These are phyloP conservation scores for Empidonax alnorum DNA, from an alignment of 2,113 vertebrate genomes.

Conservation along the genomic window DNA sequence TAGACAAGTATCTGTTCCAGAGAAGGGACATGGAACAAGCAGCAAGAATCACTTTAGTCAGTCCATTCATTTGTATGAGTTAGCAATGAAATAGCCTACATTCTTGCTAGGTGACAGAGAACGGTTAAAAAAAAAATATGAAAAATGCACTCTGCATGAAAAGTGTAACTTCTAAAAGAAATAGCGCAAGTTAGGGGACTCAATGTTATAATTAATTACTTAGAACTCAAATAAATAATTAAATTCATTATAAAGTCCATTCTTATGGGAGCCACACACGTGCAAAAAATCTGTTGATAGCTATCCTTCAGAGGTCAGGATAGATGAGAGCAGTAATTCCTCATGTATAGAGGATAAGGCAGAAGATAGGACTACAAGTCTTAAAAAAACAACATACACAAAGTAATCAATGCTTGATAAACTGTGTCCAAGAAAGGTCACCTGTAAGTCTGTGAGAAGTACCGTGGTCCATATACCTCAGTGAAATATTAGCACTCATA, in stretches of 20 bases:
- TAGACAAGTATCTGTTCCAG: background rate
- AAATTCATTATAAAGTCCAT: background rate
- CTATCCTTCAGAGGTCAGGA: background rate
- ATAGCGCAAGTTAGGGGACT: background rate
- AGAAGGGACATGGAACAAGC: background rate
- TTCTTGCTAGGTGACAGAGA: background rate
- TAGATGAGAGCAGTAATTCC: background rate
- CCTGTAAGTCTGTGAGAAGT: background rate
- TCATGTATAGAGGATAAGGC: background rate
- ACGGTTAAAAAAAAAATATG: background rate
- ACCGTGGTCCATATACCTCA: background rate
- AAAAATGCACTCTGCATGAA: background rate
- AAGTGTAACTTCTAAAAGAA: background rate
- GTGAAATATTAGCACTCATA: background rate
- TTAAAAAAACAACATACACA: background rate
- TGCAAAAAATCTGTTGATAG: background rate
- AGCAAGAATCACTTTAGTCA: background rate
- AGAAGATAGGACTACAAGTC: background rate
- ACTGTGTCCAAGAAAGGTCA: background rate
- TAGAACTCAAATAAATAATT: background rate
- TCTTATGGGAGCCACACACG: background rate
- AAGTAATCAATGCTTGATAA: background rate
- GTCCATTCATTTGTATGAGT: background rate
- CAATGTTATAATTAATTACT: background rate
- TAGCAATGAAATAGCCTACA: background rate